Conservation (phyloP, 2,113 vertebrate genomes). For the Mionectes macconnelli region DNA sequence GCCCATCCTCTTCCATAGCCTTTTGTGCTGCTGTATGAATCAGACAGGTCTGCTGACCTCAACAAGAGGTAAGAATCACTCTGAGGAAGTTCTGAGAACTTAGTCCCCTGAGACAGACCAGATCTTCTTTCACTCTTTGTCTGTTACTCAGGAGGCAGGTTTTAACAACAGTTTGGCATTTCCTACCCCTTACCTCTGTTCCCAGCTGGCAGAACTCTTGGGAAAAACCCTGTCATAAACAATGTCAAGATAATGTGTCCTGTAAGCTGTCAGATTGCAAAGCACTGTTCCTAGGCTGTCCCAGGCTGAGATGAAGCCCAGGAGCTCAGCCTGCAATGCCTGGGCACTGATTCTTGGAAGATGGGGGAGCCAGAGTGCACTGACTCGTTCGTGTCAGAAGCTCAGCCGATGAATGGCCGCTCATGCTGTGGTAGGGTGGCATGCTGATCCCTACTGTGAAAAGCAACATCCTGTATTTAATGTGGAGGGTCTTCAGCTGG, state of each 20-base stretch:
- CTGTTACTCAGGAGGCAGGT: not conserved
- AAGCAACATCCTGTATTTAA: not conserved
- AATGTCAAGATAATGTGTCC: not conserved
- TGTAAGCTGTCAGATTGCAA: not conserved
- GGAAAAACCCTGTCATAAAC: not conserved
- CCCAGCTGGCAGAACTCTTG: not conserved
- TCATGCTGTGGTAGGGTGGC: not conserved
- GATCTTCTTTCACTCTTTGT: not conserved
- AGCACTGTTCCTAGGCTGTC: not conserved
- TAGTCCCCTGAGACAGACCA: not conserved
- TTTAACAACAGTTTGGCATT: not conserved
- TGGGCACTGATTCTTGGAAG: too few relatives aligned
- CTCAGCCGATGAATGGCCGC: not conserved
- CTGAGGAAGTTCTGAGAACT: not conserved
- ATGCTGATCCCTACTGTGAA: not conserved
- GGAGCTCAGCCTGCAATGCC: fast-evolving
- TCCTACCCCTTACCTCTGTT: not conserved
- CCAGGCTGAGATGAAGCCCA: not conserved
- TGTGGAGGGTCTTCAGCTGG: not conserved
- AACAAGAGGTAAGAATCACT: fast-evolving
- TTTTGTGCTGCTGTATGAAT: not conserved
- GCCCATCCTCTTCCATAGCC: fast-evolving
- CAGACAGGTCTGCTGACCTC: not conserved
- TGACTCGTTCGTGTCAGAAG: fast-evolving
- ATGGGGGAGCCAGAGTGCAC: not conserved